Evolutionary conservation across 2,113 vertebrate species (phyloP).

Genomic region (Acanthisitta chloris): DNA sequence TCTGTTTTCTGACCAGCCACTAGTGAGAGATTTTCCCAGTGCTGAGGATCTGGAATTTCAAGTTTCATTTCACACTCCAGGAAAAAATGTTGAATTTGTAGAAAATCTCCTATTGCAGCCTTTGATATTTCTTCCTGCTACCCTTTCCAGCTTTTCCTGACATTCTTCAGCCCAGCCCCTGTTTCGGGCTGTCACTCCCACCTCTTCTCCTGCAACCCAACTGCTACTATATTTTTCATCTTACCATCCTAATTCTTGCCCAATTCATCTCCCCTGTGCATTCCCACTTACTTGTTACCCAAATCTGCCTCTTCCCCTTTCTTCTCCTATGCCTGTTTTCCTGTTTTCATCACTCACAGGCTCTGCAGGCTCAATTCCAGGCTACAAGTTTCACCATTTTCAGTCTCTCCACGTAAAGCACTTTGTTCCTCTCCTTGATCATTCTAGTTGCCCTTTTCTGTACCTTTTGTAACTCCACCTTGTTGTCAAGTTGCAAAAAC

Average conservation of each 20-base stretch:
- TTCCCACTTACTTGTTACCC: not conserved
- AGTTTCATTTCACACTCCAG: not conserved
- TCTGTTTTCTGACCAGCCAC: not conserved
- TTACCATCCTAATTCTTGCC: not conserved
- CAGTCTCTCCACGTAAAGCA: not conserved
- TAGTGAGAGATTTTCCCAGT: not conserved
- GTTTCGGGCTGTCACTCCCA: not conserved
- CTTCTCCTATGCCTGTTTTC: not conserved
- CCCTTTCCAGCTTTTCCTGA: not conserved
- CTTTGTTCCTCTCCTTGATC: not conserved
- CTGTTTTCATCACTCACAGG: not conserved
- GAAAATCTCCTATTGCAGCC: not conserved
- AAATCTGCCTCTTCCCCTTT: not conserved
- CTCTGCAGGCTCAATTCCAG: not conserved
- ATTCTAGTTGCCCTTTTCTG: not conserved
- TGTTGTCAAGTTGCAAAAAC: not conserved
- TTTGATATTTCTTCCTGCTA: not conserved
- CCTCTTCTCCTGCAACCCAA: not conserved
- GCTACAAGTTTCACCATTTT: not conserved
- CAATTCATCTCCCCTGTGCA: not conserved
- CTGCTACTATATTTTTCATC: not conserved
- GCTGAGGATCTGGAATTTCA: not conserved
- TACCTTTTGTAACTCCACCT: not conserved
- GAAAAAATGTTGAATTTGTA: not conserved
- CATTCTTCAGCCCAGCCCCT: not conserved